Evolutionary conservation across 2,113 vertebrate species (phyloP).

Genomic region (Naja naja): DNA sequence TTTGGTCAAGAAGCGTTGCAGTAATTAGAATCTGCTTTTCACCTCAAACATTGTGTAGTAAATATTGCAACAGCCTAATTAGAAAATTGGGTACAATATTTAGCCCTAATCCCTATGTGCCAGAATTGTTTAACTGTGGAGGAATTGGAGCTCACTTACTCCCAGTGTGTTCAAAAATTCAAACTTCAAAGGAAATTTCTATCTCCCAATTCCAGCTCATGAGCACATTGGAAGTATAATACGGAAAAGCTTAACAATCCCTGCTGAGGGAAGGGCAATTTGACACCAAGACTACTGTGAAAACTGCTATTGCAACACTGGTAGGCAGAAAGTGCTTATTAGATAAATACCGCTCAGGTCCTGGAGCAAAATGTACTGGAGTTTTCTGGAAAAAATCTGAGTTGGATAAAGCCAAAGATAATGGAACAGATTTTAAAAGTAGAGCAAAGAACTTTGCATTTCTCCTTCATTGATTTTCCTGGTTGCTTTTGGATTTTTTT

Average conservation of each 20-base stretch:
- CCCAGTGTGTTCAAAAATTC: slow-evolving; percentile 74
- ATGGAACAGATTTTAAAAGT: slow-evolving; percentile 53
- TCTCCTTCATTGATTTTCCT: slow-evolving; percentile 53
- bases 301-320: slow-evolving; percentile 70
- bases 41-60: slow-evolving; percentile 60
- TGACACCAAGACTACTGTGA: slow-evolving; percentile 76
- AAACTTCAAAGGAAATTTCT: slow-evolving; percentile 82
- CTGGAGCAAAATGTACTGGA: slow-evolving; percentile 52
- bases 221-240: slow-evolving; percentile 77
- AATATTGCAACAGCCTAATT: slow-evolving; percentile 71
- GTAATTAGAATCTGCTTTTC: slow-evolving; percentile 66
- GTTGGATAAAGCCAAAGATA: slow-evolving; percentile 52
- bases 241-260: slow-evolving; percentile 76
- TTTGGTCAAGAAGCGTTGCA: slow-evolving; percentile 67
- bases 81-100: slow-evolving; percentile 73
- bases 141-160: slow-evolving; percentile 75
- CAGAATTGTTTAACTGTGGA: slow-evolving; percentile 74
- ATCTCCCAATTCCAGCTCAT: slow-evolving; percentile 79
- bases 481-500: slow-evolving; percentile 61
- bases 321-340: slow-evolving; percentile 73
- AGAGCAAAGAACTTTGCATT: slow-evolving; percentile 66
- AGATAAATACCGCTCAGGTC: slow-evolving; percentile 65
- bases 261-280: slow-evolving; percentile 79
- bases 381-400: slow-evolving; percentile 55
- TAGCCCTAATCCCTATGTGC: slow-evolving; percentile 67